A percentile compares a stretch with the other conserved stretches of the same genome.
Conservation (phyloP, 2,113 vertebrate species). For the Hippoglossus stenolepis region DNA sequence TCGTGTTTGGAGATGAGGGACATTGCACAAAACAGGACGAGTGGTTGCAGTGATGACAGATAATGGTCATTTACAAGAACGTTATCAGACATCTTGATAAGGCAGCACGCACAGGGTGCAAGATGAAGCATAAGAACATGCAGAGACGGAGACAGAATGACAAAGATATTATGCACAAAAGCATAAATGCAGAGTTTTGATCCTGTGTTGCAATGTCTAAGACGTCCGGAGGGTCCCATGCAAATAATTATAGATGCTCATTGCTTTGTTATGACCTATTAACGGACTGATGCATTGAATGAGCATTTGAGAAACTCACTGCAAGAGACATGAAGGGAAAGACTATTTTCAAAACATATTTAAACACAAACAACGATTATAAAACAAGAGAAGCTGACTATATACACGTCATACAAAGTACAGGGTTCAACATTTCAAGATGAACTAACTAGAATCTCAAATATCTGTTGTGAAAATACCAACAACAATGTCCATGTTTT, state of each 20-base stretch:
- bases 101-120: constrained; percentile 5
- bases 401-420: background rate
- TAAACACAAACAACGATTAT: background rate
- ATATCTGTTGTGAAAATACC: background rate
- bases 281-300: too few species aligned
- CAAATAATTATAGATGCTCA: too few species aligned
- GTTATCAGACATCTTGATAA: constrained; percentile 65
- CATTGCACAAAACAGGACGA: constrained; percentile 1
- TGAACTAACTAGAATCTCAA: background rate
- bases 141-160: background rate
- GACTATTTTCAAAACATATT: background rate
- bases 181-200: background rate
- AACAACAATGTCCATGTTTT: background rate
- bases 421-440: constrained; percentile 7
- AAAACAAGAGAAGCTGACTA: background rate
- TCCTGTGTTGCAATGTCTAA: background rate
- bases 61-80: constrained; percentile 16
- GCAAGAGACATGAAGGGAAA: too few species aligned
- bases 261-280: background rate
- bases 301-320: too few species aligned
- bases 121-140: background rate
- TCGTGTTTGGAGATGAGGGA: background rate
- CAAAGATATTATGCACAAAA: background rate
- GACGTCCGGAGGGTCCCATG: background rate
- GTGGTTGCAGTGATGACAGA: constrained; percentile 33